Conservation (phyloP, 1,140 invertebrate genomes). For the Triops cancriformis region DNA sequence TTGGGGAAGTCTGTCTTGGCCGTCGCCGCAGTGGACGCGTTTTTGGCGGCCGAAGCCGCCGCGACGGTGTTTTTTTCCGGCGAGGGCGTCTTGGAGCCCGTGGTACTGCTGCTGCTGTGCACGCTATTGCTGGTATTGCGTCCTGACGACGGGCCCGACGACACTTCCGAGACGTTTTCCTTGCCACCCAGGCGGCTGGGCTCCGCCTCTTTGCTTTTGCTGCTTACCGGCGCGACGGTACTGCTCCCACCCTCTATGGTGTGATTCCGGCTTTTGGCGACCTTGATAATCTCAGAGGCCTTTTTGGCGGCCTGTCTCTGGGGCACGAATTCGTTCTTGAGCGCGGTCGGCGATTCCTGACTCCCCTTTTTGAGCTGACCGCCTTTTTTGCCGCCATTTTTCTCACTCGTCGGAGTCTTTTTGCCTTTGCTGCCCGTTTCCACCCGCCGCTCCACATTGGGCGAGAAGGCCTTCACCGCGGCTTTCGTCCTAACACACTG, state of each 20-base stretch:
- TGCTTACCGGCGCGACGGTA: not conserved
- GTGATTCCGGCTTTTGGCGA: conserved; percentile 34
- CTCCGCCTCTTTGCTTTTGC: not conserved
- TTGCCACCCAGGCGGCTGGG: not conserved
- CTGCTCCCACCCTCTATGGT: not conserved
- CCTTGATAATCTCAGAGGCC: conserved; percentile 71
- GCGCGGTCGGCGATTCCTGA: conserved; percentile 31
- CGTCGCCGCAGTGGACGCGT: conserved; percentile 28
- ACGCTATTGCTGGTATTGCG: not conserved
- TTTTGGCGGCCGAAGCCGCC: conserved; percentile 27
- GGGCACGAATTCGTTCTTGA: conserved; percentile 63
- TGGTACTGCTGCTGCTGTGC: conserved; percentile 15
- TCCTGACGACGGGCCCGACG: not conserved
- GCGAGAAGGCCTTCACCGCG: conserved; percentile 68
- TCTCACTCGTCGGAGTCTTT: conserved; percentile 44
- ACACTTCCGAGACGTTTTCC: not conserved
- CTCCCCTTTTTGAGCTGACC: conserved; percentile 29
- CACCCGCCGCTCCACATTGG: conserved; percentile 31
- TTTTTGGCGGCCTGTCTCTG: conserved; percentile 84
- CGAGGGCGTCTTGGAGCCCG: not conserved
- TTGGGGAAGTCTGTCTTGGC: conserved; percentile 48
- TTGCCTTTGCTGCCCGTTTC: conserved; percentile 33
- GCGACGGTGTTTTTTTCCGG: conserved; percentile 27
- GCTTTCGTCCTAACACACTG: conserved; percentile 61
- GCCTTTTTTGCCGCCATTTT: conserved; percentile 36